phyloP scores from a whole-genome alignment of 2,888 invertebrate species.

The Lasioglossum leucozonium region DNA sequence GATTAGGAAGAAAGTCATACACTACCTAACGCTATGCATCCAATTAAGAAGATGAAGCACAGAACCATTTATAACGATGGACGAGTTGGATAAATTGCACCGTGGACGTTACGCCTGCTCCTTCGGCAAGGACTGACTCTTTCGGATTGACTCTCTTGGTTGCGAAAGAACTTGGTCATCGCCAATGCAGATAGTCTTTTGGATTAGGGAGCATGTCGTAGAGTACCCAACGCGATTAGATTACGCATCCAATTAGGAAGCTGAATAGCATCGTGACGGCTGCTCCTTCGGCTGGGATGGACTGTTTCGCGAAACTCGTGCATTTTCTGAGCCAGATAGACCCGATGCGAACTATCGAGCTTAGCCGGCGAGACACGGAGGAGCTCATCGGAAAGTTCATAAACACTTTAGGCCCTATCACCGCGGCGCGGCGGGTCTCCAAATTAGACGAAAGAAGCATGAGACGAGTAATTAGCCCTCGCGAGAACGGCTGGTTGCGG shows the following conservation, averaged over 20 bases:
- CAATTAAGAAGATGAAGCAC: too few relatives aligned
- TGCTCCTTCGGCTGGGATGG: background rate
- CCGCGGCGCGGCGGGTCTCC: background rate
- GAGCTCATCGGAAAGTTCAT: background rate
- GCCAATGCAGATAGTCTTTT: background rate
- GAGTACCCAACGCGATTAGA: background rate
- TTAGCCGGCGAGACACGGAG: background rate
- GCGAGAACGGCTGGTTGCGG: background rate
- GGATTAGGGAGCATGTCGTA: background rate
- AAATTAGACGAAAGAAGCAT: slow-evolving; percentile 25
- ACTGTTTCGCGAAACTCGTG: background rate
- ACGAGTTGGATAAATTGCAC: too few relatives aligned
- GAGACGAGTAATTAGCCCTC: slow-evolving; percentile 42
- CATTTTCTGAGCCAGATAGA: background rate
- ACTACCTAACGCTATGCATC: too few relatives aligned
- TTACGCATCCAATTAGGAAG: background rate
- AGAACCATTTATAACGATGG: too few relatives aligned
- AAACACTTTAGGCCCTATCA: background rate
- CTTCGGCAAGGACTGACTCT: too few relatives aligned
- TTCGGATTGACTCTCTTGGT: too few relatives aligned
- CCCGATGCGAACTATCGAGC: background rate
- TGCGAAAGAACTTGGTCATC: too few relatives aligned
- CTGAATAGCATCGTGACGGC: background rate
- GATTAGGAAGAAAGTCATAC: too few relatives aligned
- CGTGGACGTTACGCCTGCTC: too few relatives aligned